Conservation (phyloP, 2,113 vertebrate species). For the Stegastes partitus region DNA sequence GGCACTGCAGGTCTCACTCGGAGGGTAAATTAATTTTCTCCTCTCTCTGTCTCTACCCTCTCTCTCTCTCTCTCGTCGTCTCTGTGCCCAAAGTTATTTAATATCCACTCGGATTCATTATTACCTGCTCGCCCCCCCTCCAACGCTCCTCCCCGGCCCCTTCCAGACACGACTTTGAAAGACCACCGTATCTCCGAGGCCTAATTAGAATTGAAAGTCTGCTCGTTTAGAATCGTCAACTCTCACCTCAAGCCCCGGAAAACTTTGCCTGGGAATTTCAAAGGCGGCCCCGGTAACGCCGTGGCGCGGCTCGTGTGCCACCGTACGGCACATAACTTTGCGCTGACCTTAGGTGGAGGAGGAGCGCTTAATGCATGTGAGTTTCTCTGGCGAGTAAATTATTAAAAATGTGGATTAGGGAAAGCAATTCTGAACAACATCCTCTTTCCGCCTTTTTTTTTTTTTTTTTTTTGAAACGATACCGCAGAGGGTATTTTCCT, state of each 20-base stretch:
- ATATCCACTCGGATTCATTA: constrained; percentile 82
- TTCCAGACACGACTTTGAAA: constrained; percentile 81
- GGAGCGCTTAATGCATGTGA: constrained; percentile 84
- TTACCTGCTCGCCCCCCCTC: constrained; percentile 78
- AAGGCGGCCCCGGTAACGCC: constrained; percentile 82
- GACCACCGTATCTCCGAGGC: constrained; percentile 81
- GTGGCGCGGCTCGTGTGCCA: no score
- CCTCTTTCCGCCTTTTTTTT: neutral
- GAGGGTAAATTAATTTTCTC: constrained; percentile 64
- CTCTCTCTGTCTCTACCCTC: constrained; percentile 26
- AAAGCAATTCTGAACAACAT: constrained; percentile 20
- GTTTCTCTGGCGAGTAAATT: constrained; percentile 73
- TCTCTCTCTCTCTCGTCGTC: constrained; percentile 23
- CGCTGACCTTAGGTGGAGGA: constrained; percentile 92
- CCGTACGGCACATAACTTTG: constrained; percentile 87
- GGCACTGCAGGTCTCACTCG: constrained; percentile 48
- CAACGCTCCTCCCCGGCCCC: constrained; percentile 24
- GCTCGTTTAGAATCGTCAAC: constrained; percentile 91
- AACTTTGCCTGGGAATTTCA: constrained; percentile 93
- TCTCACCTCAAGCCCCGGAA: constrained; percentile 96
- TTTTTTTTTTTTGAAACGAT: constrained; percentile 52
- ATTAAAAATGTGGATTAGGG: constrained; percentile 83
- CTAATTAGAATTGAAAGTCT: constrained; percentile 84
- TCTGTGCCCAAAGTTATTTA: constrained; percentile 68
- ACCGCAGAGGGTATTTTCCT: constrained; percentile 73